Percentiles rank a stretch among this genome's conserved stretches.
Conservation (phyloP, 2,888 invertebrate species). For the Hyalella azteca region DNA sequence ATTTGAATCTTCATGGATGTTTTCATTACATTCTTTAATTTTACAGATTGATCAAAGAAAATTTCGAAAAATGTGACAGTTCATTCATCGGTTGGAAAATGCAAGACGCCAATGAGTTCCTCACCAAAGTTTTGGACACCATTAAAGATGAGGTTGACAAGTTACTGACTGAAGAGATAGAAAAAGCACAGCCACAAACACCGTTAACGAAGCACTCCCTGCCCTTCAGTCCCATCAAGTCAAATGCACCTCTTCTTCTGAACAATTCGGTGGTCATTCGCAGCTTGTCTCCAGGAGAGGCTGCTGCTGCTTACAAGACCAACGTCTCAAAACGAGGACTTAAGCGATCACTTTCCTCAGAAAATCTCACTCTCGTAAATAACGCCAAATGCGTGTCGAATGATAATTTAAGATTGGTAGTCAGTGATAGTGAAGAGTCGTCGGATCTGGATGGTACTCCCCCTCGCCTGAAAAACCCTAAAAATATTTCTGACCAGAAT, state of each 20-base stretch:
- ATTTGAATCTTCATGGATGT: too few relatives aligned
- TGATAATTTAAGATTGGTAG: not conserved
- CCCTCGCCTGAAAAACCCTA: not conserved
- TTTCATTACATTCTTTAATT: too few relatives aligned
- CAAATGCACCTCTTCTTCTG: not conserved
- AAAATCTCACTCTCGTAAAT: not conserved
- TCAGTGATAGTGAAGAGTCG: not conserved
- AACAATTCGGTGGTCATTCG: conserved; percentile 3
- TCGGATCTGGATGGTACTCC: not conserved
- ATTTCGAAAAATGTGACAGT: conserved; percentile 53
- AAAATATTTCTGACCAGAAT: not conserved
- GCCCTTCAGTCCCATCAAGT: not conserved
- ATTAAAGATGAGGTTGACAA: conserved; percentile 57
- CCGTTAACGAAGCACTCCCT: not conserved
- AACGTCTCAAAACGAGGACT: not conserved
- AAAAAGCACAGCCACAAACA: not conserved
- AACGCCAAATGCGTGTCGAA: not conserved
- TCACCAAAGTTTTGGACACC: conserved; percentile 56
- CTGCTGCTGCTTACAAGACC: conserved; percentile 38
- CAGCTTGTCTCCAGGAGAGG: conserved; percentile 7
- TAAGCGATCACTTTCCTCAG: not conserved
- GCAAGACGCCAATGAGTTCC: conserved; percentile 59
- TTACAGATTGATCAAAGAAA: conserved; percentile 53
- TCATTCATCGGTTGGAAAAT: conserved; percentile 58
- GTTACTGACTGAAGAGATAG: not conserved